Conservation (phyloP, 2,797 vertebrate species). For the Sphenodon punctatus region DNA sequence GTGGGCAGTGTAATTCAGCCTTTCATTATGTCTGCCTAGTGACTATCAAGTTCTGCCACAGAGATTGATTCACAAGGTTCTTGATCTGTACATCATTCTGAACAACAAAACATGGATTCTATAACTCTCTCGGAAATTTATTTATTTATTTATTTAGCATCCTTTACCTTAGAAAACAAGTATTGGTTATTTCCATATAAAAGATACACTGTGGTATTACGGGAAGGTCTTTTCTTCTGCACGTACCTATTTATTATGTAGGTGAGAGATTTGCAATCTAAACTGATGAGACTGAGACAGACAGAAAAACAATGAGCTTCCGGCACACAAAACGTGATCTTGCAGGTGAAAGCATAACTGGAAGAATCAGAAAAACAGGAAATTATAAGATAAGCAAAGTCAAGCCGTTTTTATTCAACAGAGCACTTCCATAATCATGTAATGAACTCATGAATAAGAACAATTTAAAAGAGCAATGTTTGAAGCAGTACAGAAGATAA, state of each 20-base stretch:
- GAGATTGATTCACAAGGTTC: neutral
- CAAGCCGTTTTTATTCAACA: constrained; percentile 1
- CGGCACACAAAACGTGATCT: constrained; percentile 31
- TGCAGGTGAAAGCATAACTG: neutral
- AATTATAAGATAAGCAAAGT: neutral
- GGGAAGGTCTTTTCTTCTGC: neutral
- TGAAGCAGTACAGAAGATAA: too few relatives aligned
- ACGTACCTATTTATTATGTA: neutral
- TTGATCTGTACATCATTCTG: neutral
- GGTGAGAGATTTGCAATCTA: constrained; percentile 24
- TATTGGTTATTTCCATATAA: neutral
- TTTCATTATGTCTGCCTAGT: neutral
- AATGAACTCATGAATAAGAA: constrained; percentile 1
- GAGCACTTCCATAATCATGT: constrained; percentile 1
- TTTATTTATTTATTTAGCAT: too few relatives aligned
- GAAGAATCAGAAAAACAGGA: neutral
- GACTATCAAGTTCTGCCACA: neutral
- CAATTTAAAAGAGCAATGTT: neutral
- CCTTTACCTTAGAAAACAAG: neutral
- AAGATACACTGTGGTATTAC: neutral
- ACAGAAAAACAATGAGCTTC: constrained; percentile 41
- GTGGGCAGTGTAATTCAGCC: neutral
- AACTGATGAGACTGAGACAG: constrained; percentile 24
- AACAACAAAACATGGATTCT: neutral
- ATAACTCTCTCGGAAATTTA: too few relatives aligned